Base-by-base conservation (phyloP, 2,888 invertebrate genomes). In the Cryptocephalus primarius region DNA sequence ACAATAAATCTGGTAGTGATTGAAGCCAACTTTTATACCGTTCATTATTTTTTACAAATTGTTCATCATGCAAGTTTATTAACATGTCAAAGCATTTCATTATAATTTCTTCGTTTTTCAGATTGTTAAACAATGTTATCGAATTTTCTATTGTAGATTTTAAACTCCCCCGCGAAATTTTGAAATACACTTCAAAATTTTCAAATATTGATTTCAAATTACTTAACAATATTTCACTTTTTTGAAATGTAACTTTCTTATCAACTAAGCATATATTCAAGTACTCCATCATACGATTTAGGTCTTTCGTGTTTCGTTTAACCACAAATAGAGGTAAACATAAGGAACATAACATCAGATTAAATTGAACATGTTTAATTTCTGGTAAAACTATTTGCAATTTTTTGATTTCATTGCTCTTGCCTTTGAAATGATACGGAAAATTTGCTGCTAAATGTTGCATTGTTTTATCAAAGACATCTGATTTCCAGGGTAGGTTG, bases 261-360 rank as follows among this genome's bases (percentile, higher is more conserved):
- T 59, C 53, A 33, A 54, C 48, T 2, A 63, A 51, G 52, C 58
- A 51, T 34, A 52, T 49, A 33, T 48, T 51, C 11, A 62, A 48
- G 40, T 61, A 55, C 44, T 51, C 51, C n/a, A 60, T 42, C 10
- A 59, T 46, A 47, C 51, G 55, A 14, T 55, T 51, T 8, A 42
- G 45, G 36, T 54, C 46, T 41, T 55, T 52, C 14, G 62, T 42
- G 40, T 53, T 50, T 32, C 51, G 55, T 42, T 44, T 43, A 38
- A 53, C 57, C 8, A 53, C 39, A 9, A 62, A 46, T 49, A 56
- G 57, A 40, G 48, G 59, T 60, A 39, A 41, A 50, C 13, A n/a
- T 14, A 53, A 39, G 48, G 55, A 56, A 22, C 36, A 39, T 39
- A 38, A 31, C 4, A 12, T 32, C 1, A 39, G 6, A 6, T 22